Base-by-base conservation (phyloP, 92 coral and sea anemone genomes). In the Porites divaricata region DNA sequence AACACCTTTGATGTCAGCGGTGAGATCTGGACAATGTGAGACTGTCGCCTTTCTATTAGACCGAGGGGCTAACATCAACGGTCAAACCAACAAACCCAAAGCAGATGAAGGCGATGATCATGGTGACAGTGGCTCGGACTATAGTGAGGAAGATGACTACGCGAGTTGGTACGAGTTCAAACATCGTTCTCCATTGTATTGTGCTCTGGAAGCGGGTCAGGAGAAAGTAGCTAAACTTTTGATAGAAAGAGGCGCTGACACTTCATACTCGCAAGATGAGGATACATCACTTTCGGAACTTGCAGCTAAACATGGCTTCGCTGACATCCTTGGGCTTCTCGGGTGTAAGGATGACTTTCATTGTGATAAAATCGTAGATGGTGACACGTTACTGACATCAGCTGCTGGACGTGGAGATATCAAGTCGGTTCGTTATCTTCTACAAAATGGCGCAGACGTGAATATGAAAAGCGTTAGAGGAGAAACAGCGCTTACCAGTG, bases 391-490 rank as follows among this genome's bases (percentile, higher is more conserved):
- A 54, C 48, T 80, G 14, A 50, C 56, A 6, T 66, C 75, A 17
- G 85, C 85, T 9, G 85, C 57, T 5, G 22, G 12, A 19, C 65
- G 85, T 28, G 76, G 76, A 25, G 66, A 80, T 15, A 10, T n/a
- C 1, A 67, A 80, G 23, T 19, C 76, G n/a, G 56, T 80, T 56
- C 50, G 45, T 9, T 24, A 24, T 66, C 76, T 77, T 19, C 45
- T 85, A 67, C 49, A 77, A n/a, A 68, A 70, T 1, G 83, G 88
- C 13, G 72, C 67, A 9, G 69, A 76, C n/a, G 83, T 85, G 20
- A 76, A 53, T 68, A 74, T 76, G 6, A 51, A 19, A 45, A 25
- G 10, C 11, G 8, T 13, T 7, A 0, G 14, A 8, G 82, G 83
- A 3, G 24, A 54, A 7, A 66, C 78, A 52, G 69, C 77, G 9